Evolutionary conservation across 2,888 invertebrate genomes (phyloP), one percentile per base, ranked within the genome.

Genomic region (Dromius quadrimaculatus): DNA sequence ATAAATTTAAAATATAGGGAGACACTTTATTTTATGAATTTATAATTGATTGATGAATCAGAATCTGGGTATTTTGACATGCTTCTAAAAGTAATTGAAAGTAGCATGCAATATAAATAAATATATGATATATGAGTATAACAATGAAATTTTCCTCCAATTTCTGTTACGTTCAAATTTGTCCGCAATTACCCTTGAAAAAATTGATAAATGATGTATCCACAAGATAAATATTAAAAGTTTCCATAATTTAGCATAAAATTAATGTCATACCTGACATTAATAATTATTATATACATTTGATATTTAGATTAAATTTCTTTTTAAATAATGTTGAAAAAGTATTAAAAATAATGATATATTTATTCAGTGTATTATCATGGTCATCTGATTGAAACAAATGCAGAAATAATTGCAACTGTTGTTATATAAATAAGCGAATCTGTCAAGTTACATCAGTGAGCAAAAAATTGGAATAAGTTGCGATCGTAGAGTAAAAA

Each of bases 301-400:
- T 54, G 8, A 54, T 54, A 54, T 28, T 28, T 50, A 13, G n/a
- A n/a, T n/a, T n/a, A n/a, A n/a, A n/a, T n/a, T 54, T 28, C 50
- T 54, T 54, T 54, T n/a, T n/a, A n/a, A n/a, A n/a, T n/a, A n/a
- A n/a, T 54, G 50, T 54, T 28, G 13, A 1, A 54, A 5, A 6
- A 5, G 22, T 22, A 22, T 41, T 13, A 6, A 41, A 41, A 41
- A 41, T 41, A 54, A 28, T 28, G 23, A 28, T 54, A 15, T 15
- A 28, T 11, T 47, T 28, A 54, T 54, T 28, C 15, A 54, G 50
- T 54, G 2, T 2, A n/a, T 28, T 54, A 28, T 54, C 17, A 15
- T 23, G 15, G 28, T 28, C 28, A 54, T 54, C 50, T 54, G 50
- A 54, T 54, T 28, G 13, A 47, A 23, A 54, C 50, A 54, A 54